These are phyloP conservation scores for Diplolepis rosae DNA, from an alignment of 2,888 invertebrate species.

Conservation along the genomic window DNA sequence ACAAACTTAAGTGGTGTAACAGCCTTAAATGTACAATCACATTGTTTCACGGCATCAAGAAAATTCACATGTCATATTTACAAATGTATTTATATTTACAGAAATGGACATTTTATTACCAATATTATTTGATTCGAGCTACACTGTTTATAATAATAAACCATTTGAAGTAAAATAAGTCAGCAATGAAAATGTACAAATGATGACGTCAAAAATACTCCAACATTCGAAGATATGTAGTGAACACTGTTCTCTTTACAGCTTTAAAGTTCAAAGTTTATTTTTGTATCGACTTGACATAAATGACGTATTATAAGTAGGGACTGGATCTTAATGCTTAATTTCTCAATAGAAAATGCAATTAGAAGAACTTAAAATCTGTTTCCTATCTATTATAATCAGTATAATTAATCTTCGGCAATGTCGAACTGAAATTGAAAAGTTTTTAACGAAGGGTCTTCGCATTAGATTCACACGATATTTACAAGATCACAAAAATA, in stretches of 20 bases:
- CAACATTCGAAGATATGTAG: not conserved
- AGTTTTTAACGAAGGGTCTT: not conserved
- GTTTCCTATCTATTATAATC: not conserved
- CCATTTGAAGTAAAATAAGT: not conserved
- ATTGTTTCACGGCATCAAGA: not conserved
- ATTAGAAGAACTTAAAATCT: not conserved
- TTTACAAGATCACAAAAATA: conserved; percentile 64
- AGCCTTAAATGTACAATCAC: conserved; percentile 10
- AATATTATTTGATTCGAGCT: not conserved
- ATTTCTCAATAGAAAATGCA: not conserved
- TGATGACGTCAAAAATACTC: not conserved
- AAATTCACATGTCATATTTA: not conserved
- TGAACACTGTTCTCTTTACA: not conserved
- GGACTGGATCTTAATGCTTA: not conserved
- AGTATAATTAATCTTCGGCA: conserved; percentile 34
- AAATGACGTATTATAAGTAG: not conserved
- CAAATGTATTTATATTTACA: not conserved
- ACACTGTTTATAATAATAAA: not conserved
- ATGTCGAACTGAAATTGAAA: conserved; percentile 15
- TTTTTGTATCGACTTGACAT: not conserved
- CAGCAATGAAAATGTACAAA: conserved; percentile 4
- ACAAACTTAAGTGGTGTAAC: not conserved
- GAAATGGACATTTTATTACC: not conserved
- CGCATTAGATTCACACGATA: conserved; percentile 36
- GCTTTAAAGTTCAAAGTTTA: not conserved